Evolutionary conservation across 2,113 vertebrate species (phyloP).

Genomic region (Neoarius graeffei): DNA sequence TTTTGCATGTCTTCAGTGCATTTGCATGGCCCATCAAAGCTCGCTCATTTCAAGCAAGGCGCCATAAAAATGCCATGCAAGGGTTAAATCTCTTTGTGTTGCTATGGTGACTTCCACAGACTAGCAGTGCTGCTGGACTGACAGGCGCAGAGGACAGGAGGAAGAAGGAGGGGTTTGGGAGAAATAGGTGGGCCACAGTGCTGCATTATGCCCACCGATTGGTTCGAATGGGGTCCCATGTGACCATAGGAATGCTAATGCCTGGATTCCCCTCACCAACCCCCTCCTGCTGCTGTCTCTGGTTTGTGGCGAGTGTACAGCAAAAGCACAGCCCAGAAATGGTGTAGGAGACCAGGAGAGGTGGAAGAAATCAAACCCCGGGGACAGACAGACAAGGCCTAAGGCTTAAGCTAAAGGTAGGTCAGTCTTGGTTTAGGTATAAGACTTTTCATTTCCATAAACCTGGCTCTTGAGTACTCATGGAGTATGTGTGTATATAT

Average conservation of each 20-base stretch:
- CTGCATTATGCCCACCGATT: constrained; percentile 49
- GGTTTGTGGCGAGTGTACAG: constrained; percentile 59
- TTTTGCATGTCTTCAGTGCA: constrained; percentile 15
- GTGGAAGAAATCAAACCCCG: constrained; percentile 47
- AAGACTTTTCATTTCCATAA: constrained; percentile 17
- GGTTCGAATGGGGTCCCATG: constrained; percentile 63
- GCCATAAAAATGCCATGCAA: constrained; percentile 47
- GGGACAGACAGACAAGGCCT: constrained; percentile 50
- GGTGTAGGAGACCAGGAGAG: constrained; percentile 64
- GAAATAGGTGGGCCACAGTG: constrained; percentile 47
- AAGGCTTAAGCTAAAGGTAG: constrained; percentile 60
- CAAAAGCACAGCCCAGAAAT: constrained; percentile 65
- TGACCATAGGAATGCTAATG: constrained; percentile 73
- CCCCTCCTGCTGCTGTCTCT: constrained; percentile 49
- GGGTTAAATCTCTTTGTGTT: constrained; percentile 67
- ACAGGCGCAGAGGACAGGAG: constrained; percentile 63
- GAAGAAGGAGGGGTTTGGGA: constrained; percentile 29
- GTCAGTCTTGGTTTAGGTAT: constrained; percentile 28
- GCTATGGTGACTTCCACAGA: constrained; percentile 68
- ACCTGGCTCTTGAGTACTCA: background rate
- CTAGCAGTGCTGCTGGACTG: constrained; percentile 63
- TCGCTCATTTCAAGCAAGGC: constrained; percentile 48
- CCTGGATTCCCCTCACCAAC: constrained; percentile 54
- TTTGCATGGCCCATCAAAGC: constrained; percentile 27
- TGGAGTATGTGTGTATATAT: constrained; percentile 26